Conservation (phyloP, 2,113 vertebrate species). For the Nettapus auritus region DNA sequence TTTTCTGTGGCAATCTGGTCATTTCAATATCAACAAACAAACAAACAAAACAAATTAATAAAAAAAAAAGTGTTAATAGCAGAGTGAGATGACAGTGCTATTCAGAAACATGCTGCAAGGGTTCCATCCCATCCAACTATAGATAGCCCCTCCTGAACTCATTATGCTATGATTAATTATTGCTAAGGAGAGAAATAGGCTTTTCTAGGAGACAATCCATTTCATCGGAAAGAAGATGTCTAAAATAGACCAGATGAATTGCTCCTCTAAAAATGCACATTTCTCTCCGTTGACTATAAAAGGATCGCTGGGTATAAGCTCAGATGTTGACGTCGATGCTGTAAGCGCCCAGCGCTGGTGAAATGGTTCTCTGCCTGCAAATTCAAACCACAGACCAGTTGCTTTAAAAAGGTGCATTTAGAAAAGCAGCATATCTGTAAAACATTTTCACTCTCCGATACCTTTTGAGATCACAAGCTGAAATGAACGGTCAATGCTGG, state of each 20-base stretch:
- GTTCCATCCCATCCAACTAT: not conserved
- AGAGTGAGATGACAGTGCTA: not conserved
- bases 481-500: not conserved
- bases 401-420: not conserved
- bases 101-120: not conserved
- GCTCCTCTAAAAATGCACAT: not conserved
- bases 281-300: not conserved
- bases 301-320: not conserved
- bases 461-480: not conserved
- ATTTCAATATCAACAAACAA: not conserved
- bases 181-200: not conserved
- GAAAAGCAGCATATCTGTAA: not conserved
- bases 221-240: not conserved
- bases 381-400: not conserved
- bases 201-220: not conserved
- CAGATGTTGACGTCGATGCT: not conserved
- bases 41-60: not conserved
- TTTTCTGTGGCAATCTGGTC: not conserved
- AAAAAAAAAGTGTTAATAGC: not conserved
- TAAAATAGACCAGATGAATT: not conserved
- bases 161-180: not conserved
- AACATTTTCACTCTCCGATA: not conserved
- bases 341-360: not conserved
- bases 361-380: not conserved
- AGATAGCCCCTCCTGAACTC: not conserved